Conservation (phyloP, 2,113 vertebrate genomes). For the Solea senegalensis region DNA sequence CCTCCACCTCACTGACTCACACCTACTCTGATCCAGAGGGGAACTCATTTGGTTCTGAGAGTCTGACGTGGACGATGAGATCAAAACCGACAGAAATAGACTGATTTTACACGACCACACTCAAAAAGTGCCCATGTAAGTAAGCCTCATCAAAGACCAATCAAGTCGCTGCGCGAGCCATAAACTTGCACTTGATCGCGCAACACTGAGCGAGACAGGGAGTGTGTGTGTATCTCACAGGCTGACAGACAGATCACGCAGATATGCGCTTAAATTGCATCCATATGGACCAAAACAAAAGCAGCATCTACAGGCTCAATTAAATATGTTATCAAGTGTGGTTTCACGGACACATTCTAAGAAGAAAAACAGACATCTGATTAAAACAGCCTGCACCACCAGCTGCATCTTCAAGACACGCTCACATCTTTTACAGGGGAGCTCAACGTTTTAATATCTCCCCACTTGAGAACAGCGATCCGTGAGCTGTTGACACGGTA, state of each 20-base stretch:
- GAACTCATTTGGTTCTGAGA: constrained; percentile 1
- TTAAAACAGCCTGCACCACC: constrained; percentile 36
- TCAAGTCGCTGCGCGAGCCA: constrained; percentile 24
- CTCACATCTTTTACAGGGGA: constrained; percentile 40
- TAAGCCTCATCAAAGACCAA: constrained; percentile 44
- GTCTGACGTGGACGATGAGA: background rate
- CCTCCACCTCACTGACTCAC: constrained; percentile 23
- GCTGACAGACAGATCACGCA: constrained; percentile 4
- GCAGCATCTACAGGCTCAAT: constrained; percentile 38
- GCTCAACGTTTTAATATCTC: constrained; percentile 26
- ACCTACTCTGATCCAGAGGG: constrained; percentile 20
- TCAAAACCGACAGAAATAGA: background rate
- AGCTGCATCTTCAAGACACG: constrained; percentile 21
- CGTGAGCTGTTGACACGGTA: constrained; percentile 22
- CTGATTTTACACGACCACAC: background rate
- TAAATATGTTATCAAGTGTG: constrained; percentile 40
- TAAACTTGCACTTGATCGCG: constrained; percentile 19
- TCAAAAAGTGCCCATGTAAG: constrained; percentile 8
- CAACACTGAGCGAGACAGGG: background rate
- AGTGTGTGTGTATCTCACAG: constrained; percentile 13
- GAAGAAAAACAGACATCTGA: constrained; percentile 28
- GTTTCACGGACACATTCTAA: constrained; percentile 14
- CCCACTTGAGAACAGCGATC: constrained; percentile 21
- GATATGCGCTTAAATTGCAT: constrained; percentile 29
- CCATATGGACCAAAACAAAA: constrained; percentile 49